Evolutionary conservation across 2,888 invertebrate species (phyloP), one percentile per base, ranked within the genome.

Genomic region (Protonemura montana): DNA sequence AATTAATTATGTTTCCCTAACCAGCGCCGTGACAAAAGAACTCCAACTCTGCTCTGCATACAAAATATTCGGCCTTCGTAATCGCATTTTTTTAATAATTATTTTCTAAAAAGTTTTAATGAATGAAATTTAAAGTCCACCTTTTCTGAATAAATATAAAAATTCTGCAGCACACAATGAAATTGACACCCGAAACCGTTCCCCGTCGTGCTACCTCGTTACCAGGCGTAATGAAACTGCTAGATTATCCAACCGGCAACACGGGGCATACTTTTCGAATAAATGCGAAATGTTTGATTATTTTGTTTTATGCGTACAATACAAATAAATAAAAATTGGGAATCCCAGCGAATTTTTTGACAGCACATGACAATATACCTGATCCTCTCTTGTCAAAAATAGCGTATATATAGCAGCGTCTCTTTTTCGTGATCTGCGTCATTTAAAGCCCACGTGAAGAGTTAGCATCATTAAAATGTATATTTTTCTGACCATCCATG

Each of bases 51-150:
- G 59, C 59, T 59, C 35, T 87, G 85, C 82, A 87, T 87, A 87
- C 85, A 87, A 87, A 87, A 85, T 83, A 87, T 82, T 82, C 59
- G 78, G 35, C 80, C 78, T 27, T 28, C 76, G 59, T 86, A 86
- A 86, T 86, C 85, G 76, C 85, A 85, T 86, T 85, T 80, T 59
- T 86, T 86, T 86, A 84, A 84, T 84, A 84, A 84, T 84, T 84
- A 84, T 84, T 84, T 84, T 84, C 59, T 16, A 59, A 84, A 84
- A 84, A 76, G 27, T 84, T 84, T 84, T 84, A 84, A 84, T 59
- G 84, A 84, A 84, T 84, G 84, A 84, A 84, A 84, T 84, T 84
- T 76, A 84, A 76, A 84, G 26, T 84, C 84, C 76, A 84, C 84
- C 84, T 84, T 84, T 83, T 81, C 28, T 81, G 81, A 81, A 81